Percentiles rank a stretch among this genome's conserved stretches.
phyloP scores from a whole-genome alignment of 53 echinoderm and acorn worm genomes.

The Luidia sarsii region DNA sequence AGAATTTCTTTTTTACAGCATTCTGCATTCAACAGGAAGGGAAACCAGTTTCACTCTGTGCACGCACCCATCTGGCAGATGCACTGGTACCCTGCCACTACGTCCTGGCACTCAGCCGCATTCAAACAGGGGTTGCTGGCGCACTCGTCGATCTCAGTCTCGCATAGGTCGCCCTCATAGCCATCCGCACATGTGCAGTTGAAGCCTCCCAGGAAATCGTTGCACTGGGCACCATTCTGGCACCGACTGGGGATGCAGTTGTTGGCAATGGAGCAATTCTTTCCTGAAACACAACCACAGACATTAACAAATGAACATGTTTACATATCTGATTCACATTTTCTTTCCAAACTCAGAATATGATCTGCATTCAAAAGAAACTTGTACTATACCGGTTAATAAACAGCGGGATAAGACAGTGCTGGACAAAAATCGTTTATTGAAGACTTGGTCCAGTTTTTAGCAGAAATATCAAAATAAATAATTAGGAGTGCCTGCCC shows the following conservation, averaged over 20 bases:
- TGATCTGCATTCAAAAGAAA: too few relatives aligned
- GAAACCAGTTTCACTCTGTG: too few relatives aligned
- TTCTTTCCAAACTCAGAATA: too few relatives aligned
- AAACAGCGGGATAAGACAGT: too few relatives aligned
- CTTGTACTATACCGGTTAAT: too few relatives aligned
- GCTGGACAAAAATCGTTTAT: too few relatives aligned
- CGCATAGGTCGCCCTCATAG: conserved; percentile 64
- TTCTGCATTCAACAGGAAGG: neutral
- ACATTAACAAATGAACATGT: too few relatives aligned
- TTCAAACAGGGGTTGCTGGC: conserved; percentile 55
- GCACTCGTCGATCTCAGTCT: conserved; percentile 64
- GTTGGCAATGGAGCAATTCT: conserved; percentile 95
- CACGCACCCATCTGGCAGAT: conserved; percentile 56
- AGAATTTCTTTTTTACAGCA: neutral
- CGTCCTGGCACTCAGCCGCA: conserved; percentile 50
- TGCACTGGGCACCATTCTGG: conserved; percentile 66
- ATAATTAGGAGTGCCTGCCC: too few relatives aligned
- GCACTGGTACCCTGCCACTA: conserved; percentile 54
- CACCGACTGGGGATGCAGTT: conserved; percentile 85
- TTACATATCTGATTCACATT: too few relatives aligned
- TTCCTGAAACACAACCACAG: conserved; percentile 73
- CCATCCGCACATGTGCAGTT: conserved; percentile 76
- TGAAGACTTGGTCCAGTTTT: too few relatives aligned
- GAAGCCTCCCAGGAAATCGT: conserved; percentile 70
- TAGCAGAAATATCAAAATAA: too few relatives aligned